Evolutionary conservation across 1,140 invertebrate genomes (phyloP).

Genomic region (Drosophila willistoni): DNA sequence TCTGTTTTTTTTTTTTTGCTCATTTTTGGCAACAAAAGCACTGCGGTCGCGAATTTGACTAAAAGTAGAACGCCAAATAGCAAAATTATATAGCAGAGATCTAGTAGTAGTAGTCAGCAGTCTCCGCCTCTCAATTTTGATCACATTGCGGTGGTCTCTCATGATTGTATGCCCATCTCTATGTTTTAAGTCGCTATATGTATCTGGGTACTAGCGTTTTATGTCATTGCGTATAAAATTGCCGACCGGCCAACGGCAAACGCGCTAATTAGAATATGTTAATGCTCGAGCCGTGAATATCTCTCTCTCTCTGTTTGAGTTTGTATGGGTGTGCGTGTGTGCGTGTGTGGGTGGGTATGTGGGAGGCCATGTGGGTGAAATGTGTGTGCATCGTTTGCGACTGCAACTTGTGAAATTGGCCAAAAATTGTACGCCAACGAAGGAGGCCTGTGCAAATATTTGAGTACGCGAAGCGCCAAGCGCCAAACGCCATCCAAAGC

Average conservation of each 20-base stretch:
- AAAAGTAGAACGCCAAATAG: constrained; percentile 49
- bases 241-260: constrained; percentile 40
- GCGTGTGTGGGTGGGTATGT: not conserved
- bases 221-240: constrained; percentile 57
- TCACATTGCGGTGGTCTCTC: constrained; percentile 39
- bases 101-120: not conserved
- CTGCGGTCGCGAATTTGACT: constrained; percentile 49
- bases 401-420: constrained; percentile 63
- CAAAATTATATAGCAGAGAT: not conserved
- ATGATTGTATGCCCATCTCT: not conserved
- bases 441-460: constrained; percentile 54
- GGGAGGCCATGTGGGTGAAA: not conserved
- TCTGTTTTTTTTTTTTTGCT: not conserved
- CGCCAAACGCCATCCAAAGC: constrained; percentile 30
- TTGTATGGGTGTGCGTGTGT: not conserved
- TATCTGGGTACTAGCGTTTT: constrained; percentile 18
- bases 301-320: not conserved
- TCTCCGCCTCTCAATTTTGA: constrained; percentile 32
- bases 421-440: constrained; percentile 48
- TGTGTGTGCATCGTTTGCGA: constrained; percentile 15
- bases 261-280: constrained; percentile 65
- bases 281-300: constrained; percentile 38
- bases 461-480: constrained; percentile 36
- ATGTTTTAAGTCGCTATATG: not conserved
- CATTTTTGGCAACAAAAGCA: constrained; percentile 41